Evolutionary conservation across 2,797 vertebrate species (phyloP).

Genomic region (Pseudochirops cupreus): DNA sequence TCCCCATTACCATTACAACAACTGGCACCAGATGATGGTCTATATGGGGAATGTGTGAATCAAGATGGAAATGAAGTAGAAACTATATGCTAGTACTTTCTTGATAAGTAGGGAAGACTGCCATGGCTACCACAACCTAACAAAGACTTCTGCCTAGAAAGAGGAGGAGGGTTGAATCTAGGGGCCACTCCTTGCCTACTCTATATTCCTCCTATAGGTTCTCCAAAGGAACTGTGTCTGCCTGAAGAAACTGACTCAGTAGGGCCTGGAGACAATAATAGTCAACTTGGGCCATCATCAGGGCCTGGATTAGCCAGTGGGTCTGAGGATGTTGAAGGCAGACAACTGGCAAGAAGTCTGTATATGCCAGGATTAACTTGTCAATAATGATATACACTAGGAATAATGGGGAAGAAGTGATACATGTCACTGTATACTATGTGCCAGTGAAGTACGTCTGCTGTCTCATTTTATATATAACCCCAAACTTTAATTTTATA

Average conservation of each 20-base stretch:
- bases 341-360: background rate
- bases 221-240: background rate
- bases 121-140: background rate
- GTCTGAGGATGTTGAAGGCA: background rate
- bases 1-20: too few relatives aligned
- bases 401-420: background rate
- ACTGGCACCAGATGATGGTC: background rate
- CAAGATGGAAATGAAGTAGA: background rate
- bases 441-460: background rate
- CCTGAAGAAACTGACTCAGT: background rate
- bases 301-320: background rate
- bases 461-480: background rate
- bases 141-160: background rate
- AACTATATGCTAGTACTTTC: background rate
- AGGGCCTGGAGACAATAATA: background rate
- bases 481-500: background rate
- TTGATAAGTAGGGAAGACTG: background rate
- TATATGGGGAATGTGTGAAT: background rate
- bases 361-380: background rate
- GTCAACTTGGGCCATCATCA: background rate
- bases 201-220: background rate
- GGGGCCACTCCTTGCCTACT: background rate
- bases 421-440: background rate
- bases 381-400: background rate
- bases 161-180: background rate